phyloP scores from a whole-genome alignment of 2,888 invertebrate species.

The Cataglyphis rosenhaueri region DNA sequence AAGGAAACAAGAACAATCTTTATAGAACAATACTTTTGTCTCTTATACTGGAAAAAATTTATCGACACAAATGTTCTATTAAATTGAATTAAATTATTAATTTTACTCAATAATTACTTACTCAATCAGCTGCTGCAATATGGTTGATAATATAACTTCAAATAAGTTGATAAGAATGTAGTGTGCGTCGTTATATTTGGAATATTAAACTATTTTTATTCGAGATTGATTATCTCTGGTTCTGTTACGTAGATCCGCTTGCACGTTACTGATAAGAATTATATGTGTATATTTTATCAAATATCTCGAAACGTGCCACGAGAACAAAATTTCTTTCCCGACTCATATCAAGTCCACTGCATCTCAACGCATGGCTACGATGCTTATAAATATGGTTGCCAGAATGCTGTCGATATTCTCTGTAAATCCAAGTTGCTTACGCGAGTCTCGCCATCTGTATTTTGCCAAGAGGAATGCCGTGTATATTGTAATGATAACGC shows the following conservation, averaged over 20 bases:
- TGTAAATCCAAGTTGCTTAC: not conserved
- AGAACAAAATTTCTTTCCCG: not conserved
- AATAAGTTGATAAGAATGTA: not conserved
- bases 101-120: conserved; percentile 16
- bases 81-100: not conserved
- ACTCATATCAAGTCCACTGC: not conserved
- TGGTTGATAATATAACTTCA: not conserved
- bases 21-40: not conserved
- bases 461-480: not conserved
- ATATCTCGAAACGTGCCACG: not conserved
- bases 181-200: not conserved
- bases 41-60: not conserved
- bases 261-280: not conserved
- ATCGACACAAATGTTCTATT: not conserved
- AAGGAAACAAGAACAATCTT: conserved; percentile 8
- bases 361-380: not conserved
- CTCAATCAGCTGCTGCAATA: not conserved
- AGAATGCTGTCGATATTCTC: not conserved
- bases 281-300: not conserved
- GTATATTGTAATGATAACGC: conserved; percentile 12
- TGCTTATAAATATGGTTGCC: conserved; percentile 6
- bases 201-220: not conserved
- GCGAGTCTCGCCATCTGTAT: conserved; percentile 32
- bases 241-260: not conserved
- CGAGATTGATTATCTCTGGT: not conserved